Evolutionary conservation across 1,140 invertebrate genomes (phyloP), one percentile per base, ranked within the genome.

Genomic region (Drosophila bipectinata): DNA sequence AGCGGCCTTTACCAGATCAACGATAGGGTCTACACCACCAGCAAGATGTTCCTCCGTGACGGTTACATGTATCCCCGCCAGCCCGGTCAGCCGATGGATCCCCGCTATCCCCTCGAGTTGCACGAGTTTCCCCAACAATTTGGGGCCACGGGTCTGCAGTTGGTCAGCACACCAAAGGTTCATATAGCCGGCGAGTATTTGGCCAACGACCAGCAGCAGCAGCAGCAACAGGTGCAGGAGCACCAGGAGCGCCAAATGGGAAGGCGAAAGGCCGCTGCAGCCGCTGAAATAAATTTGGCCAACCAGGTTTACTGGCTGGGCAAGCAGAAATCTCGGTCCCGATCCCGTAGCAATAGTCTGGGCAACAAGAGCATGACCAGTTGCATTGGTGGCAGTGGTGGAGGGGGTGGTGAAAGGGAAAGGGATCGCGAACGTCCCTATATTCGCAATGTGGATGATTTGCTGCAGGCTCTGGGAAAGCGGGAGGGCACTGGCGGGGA

Each of bases 1-100:
- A 78, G 75, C 48, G 90, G 90, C 4, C 72, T 91, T 10, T 91
- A 91, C 57, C 90, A 91, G 52, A 88, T 91, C 55, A 66, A 91
- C 34, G 90, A 91, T 72, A 84, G 87, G 51, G 76, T 91, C 9
- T 91, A 91, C 41, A 91, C 90, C 12, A 91, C 90, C n/a, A 80
- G 60, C 15, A 91, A 91, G 79, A 79, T 91, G 90, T 91, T 91
- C 45, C 57, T 91, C 8, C 90, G 90, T 30, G 90, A 91, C 39
- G 90, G 77, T 4, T 91, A 90, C 54, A 91, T 91, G 90, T 91
- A 91, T 64, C 90, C 90, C 2, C 87, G 90, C 6, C 90, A 91
- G 32, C 83, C 90, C 8, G 90, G 90, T 7, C 90, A 91, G 53
- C 60, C 90, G 2, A 91, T 91, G 87, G 90, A 91, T 77, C 90